A percentile compares a stretch with the other conserved stretches of the same genome.
Conservation (phyloP, 23 tunicate genomes). For the Halocynthia aurantium region DNA sequence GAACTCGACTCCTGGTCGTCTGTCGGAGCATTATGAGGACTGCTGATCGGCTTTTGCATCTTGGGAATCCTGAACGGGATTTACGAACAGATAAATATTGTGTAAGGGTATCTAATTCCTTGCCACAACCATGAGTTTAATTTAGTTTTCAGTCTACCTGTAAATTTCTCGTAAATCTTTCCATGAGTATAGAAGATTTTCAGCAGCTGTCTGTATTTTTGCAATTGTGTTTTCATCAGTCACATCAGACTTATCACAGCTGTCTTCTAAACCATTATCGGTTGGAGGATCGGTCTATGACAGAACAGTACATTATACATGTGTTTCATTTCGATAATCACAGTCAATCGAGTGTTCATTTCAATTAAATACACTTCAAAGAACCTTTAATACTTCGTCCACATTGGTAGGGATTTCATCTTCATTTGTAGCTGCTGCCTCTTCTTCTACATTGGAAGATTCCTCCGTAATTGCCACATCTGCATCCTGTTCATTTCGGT, state of each 20-base stretch:
- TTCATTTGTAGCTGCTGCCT: not conserved
- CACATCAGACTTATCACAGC: not conserved
- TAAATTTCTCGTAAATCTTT: slow-evolving; percentile 85
- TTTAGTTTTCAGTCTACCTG: slow-evolving; percentile 24
- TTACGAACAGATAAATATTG: not conserved
- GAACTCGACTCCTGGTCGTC: slow-evolving; percentile 4
- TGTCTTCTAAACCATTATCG: not conserved
- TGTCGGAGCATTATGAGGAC: not conserved
- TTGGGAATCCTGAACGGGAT: slow-evolving; percentile 44
- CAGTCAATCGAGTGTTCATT: not conserved
- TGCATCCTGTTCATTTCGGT: too few species aligned
- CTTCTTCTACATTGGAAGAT: not conserved
- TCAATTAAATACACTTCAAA: not conserved
- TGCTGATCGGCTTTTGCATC: slow-evolving; percentile 15
- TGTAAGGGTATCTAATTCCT: not conserved
- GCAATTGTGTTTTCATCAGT: not conserved
- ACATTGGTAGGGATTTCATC: not conserved
- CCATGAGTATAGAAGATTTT: slow-evolving; percentile 51
- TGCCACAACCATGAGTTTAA: not conserved
- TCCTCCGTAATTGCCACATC: too few species aligned
- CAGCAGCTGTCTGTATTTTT: slow-evolving; percentile 16
- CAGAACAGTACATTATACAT: not conserved
- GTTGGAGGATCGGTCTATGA: not conserved
- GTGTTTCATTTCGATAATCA: too few species aligned
- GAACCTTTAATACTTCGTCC: not conserved